Evolutionary conservation across 2,888 invertebrate genomes (phyloP).

Genomic region (Lydus trimaculatus): DNA sequence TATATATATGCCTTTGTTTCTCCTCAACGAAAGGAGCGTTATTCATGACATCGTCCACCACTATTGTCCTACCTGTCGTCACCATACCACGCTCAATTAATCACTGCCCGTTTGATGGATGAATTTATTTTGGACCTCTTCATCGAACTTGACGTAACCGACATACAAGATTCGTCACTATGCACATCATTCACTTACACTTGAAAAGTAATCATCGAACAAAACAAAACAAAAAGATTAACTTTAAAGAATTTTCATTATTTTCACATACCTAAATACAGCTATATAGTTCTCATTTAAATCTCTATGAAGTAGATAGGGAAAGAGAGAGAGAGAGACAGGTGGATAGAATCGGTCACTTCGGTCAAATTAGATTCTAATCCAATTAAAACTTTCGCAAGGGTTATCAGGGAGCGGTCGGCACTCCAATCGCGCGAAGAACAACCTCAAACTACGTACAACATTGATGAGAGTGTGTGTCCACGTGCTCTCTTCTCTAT

Average conservation of each 20-base stretch:
- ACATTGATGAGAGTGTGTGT: constrained; percentile 54
- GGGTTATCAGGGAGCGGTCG: constrained; percentile 48
- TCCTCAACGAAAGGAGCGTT: constrained; percentile 33
- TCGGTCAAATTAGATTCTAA: constrained; percentile 62
- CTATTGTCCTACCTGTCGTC: constrained; percentile 58
- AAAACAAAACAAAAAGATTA: too few species aligned
- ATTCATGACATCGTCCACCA: constrained; percentile 52
- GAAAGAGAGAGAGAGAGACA: not conserved
- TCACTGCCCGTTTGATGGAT: constrained; percentile 56
- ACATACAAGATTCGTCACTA: constrained; percentile 39
- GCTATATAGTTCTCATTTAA: not conserved
- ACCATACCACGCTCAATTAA: constrained; percentile 55
- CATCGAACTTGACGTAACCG: constrained; percentile 47
- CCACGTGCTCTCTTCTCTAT: constrained; percentile 30
- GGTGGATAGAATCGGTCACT: constrained; percentile 53
- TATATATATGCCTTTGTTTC: constrained; percentile 21
- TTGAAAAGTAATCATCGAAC: not conserved
- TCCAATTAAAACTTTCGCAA: constrained; percentile 62
- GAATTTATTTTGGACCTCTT: constrained; percentile 56
- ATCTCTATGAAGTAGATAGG: not conserved
- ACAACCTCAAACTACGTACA: constrained; percentile 46
- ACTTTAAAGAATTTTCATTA: not conserved
- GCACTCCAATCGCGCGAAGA: constrained; percentile 38
- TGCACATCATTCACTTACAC: constrained; percentile 6
- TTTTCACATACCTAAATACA: constrained; percentile 48